Conservation (phyloP, 1,140 invertebrate species). For the Spodoptera litura region DNA sequence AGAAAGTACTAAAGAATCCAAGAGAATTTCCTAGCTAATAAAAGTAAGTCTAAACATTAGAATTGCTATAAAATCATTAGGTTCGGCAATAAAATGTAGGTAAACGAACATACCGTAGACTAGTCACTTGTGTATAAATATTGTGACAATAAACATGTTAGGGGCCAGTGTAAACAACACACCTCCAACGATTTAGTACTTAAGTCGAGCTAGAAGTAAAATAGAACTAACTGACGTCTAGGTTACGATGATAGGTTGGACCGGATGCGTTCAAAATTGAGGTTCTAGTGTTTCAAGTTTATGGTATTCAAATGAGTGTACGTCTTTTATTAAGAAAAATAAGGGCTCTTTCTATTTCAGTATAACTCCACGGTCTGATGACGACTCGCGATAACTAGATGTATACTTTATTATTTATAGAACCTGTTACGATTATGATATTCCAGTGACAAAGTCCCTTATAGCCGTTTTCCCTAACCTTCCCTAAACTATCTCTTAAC, state of each 20-base stretch:
- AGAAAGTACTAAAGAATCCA: not conserved
- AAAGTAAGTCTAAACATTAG: not conserved
- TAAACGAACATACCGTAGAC: not conserved
- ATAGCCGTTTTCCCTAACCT: too few species aligned
- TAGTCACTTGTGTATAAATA: conserved; percentile 20
- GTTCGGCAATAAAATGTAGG: conserved; percentile 31
- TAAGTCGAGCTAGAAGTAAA: conserved; percentile 9
- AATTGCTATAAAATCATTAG: conserved; percentile 26
- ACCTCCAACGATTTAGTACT: conserved; percentile 42
- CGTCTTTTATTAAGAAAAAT: too few species aligned
- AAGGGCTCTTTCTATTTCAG: too few species aligned
- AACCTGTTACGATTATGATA: too few species aligned
- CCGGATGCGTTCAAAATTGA: too few species aligned
- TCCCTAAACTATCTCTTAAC: too few species aligned
- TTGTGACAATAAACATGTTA: conserved; percentile 29
- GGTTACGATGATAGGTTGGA: not conserved
- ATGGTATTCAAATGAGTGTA: too few species aligned
- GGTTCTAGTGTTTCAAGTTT: too few species aligned
- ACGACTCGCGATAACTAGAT: too few species aligned
- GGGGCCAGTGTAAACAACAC: conserved; percentile 29
- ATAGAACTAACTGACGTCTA: not conserved
- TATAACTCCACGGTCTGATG: too few species aligned
- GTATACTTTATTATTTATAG: too few species aligned
- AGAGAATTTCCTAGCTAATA: not conserved
- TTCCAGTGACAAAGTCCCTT: too few species aligned